Conservation (phyloP, 2,888 invertebrate species). For the Ceraclea dissimilis region DNA sequence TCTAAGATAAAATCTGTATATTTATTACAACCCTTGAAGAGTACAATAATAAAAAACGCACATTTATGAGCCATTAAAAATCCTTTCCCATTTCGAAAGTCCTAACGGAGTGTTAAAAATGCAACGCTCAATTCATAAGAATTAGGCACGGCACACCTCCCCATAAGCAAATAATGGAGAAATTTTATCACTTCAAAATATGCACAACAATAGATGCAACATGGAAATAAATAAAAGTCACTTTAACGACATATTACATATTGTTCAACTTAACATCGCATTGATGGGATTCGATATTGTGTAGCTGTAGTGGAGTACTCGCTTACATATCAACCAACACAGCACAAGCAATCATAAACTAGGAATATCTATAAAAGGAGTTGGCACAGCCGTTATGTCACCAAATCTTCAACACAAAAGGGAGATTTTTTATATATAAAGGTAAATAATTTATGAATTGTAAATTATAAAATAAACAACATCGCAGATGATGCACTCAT, state of each 20-base stretch:
- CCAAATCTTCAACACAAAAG: neutral
- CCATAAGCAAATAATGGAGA: conserved; percentile 1
- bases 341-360: neutral
- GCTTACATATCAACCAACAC: no score
- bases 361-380: neutral
- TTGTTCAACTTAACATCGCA: neutral
- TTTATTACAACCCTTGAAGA: conserved; percentile 1
- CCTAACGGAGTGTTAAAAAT: conserved; percentile 1
- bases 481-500: no score
- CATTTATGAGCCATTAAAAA: neutral
- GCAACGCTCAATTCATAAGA: neutral
- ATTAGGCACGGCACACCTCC: conserved; percentile 1
- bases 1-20: neutral
- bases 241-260: neutral
- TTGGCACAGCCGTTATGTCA: neutral
- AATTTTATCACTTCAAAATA: conserved; percentile 1
- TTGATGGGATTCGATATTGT: neutral
- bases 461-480: neutral
- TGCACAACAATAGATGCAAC: neutral
- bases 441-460: neutral
- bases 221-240: neutral
- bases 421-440: neutral
- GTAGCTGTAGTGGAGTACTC: neutral
- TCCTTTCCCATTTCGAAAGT: neutral
- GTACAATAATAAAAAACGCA: neutral